Base-by-base conservation (phyloP, 1,140 invertebrate species). In the Eciton burchellii region DNA sequence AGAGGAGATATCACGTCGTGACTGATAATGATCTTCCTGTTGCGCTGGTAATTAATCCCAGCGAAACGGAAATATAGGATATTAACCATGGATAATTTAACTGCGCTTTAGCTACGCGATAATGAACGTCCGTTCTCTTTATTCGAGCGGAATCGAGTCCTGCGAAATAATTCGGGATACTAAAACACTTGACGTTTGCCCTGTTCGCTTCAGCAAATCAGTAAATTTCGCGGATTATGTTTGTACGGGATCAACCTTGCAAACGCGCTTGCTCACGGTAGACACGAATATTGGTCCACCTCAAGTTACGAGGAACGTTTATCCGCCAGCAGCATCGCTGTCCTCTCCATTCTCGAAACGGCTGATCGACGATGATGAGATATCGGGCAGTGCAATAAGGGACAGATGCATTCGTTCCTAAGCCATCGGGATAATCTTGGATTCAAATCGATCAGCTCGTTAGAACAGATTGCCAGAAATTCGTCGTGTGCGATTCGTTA, bases 221-320 rank as follows among this genome's bases (percentile, higher is more conserved):
- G 0, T 35, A 11, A 65, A 43, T 76, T 65, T 76, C 14, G 16
- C n/a, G 9, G 9, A 6, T 52, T 29, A 24, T 65, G 19, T 76
- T 65, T 76, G 29, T 11, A 26, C 19, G 63, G 11, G 12, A 74
- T 74, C 26, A 74, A 74, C 63, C 71, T n/a, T n/a, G 62, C n/a
- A 29, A 62, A 24, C 11, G 41, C 71, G 54, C 3, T 57, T 26
- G 26, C n/a, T 52, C 43, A n/a, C 21, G 6, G 12, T 21, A 12
- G 3, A n/a, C n/a, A 73, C 59, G 29, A 12, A 52, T 49, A 24
- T 57, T 24, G 45, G 14, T 49, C 12, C 35, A 49, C 65, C 45
- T 76, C 57, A 24, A 35, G 21, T 29, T 63, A 3, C 12, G 54
- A 63, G n/a, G n/a, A 49, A 49, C 41, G 5, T 52, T 76, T 76